Base-by-base conservation (phyloP, 2,888 invertebrate genomes). In the Lycia hirtaria region DNA sequence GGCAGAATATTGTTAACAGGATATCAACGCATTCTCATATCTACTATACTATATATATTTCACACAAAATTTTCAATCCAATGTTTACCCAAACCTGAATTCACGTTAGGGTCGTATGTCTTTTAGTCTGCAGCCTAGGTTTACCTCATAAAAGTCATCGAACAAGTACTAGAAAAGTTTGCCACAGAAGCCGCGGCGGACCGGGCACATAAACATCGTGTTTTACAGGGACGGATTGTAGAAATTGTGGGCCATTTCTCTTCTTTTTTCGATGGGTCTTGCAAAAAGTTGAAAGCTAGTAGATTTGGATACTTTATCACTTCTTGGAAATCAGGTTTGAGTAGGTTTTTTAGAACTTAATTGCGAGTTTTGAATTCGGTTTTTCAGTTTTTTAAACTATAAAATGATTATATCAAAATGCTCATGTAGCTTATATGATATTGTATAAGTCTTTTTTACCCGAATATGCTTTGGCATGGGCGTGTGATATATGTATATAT, bases 91-190 rank as follows among this genome's bases (percentile, higher is more conserved):
- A 33, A 53, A 44, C 20, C 38, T 35, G 6, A 19, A 3, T 37
- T 48, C 33, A 41, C 43, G 56, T 58, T 30, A 37, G 35, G 44
- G 24, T 40, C 51, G 26, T 51, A n/a, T 48, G 47, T 50, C 45
- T 24, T 10, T 15, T 41, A 5, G 41, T 28, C 41, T 41, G 15
- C 14, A 47, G 14, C 32, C 41, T 53, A 59, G 50, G 22, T 32
- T 7, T n/a, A 32, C 20, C 28, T 37, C 54, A 59, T 66, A 66
- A 65, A 60, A 58, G 40, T 56, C 47, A 57, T 60, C 55, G 6
- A 17, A 33, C 45, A 47, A 33, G 56, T 55, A 60, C 56, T 61
- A 67, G 56, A 62, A 68, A 65, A 69, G 50, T 64, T 69, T 56
- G 37, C 56, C 55, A 47, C 57, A 54, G 32, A 60, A 59, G 60